Percentiles rank a stretch among this genome's conserved stretches.
Conservation (phyloP, 2,113 vertebrate genomes). For the Anhinga rufa region DNA sequence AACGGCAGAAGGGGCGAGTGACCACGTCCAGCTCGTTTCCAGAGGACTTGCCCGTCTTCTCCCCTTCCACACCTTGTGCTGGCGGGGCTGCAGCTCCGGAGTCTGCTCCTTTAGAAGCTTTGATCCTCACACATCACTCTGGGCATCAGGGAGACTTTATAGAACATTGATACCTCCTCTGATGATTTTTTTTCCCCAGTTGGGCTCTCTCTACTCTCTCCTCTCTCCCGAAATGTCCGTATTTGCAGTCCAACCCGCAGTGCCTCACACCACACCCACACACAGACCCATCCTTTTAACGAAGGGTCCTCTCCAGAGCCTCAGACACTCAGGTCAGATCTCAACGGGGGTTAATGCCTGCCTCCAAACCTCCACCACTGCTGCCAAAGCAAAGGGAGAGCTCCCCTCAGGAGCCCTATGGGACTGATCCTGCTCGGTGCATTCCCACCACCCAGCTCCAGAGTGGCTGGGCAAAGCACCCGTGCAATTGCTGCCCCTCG, state of each 20-base stretch:
- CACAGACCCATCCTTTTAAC: neutral
- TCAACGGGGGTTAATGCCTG: neutral
- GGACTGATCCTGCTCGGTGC: neutral
- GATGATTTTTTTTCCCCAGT: neutral
- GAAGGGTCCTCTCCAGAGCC: neutral
- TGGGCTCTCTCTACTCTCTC: neutral
- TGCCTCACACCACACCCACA: neutral
- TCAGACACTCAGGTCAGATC: neutral
- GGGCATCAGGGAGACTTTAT: neutral
- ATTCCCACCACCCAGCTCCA: neutral
- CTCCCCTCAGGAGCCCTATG: fast-evolving
- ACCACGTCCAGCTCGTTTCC: neutral
- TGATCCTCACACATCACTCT: neutral
- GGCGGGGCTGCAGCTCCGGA: neutral
- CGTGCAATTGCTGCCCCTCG: neutral
- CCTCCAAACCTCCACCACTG: neutral
- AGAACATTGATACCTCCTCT: neutral
- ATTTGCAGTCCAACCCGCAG: neutral
- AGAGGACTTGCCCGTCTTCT: neutral
- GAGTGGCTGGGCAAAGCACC: neutral
- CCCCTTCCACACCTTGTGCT: neutral
- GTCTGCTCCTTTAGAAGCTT: neutral
- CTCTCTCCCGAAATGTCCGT: neutral
- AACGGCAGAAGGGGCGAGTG: neutral
- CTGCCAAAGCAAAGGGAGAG: neutral